Percentiles rank a stretch among this genome's conserved stretches.
phyloP scores from a whole-genome alignment of 2,113 vertebrate species.

The Prietella phreatophila region DNA sequence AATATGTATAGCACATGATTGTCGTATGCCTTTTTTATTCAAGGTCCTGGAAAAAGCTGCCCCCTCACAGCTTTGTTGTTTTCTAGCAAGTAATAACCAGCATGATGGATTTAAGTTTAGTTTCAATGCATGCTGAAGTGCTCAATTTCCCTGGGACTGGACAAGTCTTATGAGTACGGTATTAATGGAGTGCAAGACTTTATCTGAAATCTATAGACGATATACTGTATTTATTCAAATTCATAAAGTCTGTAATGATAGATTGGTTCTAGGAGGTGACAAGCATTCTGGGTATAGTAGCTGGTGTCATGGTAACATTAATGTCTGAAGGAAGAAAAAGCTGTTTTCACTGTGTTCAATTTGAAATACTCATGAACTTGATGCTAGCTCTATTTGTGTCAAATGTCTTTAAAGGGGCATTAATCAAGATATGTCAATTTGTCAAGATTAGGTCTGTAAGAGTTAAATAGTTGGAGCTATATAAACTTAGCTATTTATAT shows the following conservation, averaged over 20 bases:
- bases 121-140: neutral
- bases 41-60: neutral
- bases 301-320: neutral
- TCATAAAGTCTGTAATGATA: too few relatives aligned
- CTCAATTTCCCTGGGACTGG: neutral
- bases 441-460: neutral
- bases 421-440: neutral
- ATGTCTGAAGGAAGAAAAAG: neutral
- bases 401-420: neutral
- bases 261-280: neutral
- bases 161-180: neutral
- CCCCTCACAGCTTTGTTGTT: neutral
- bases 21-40: neutral
- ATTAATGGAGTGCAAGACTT: neutral
- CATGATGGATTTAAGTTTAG: neutral
- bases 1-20: neutral
- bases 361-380: neutral
- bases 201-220: neutral
- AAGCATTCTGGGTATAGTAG: neutral
- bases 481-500: too few relatives aligned
- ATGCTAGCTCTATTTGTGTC: neutral
- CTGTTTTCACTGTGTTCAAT: neutral
- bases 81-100: neutral
- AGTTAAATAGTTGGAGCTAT: neutral
- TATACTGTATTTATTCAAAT: too few relatives aligned